Conservation (phyloP, 2,113 vertebrate genomes). For the Sapayoa aenigma region DNA sequence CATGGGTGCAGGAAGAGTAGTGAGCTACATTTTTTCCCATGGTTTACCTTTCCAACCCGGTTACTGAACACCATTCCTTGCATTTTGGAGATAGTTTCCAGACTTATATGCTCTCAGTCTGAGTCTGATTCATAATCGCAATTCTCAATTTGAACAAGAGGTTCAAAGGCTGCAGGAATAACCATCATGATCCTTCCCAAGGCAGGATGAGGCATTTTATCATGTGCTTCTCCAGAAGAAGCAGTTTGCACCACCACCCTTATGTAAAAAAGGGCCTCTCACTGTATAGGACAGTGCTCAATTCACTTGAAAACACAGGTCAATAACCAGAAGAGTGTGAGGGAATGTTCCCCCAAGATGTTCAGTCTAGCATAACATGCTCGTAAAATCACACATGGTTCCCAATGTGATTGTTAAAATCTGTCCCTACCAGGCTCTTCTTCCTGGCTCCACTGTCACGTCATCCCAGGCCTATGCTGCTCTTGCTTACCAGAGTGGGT, state of each 20-base stretch:
- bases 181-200: fast-evolving
- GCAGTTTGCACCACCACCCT: not conserved
- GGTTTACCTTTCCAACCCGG: not conserved
- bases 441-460: not conserved
- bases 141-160: not conserved
- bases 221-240: not conserved
- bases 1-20: not conserved
- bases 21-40: not conserved
- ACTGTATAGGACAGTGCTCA: not conserved
- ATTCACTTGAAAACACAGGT: not conserved
- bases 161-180: not conserved
- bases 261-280: not conserved
- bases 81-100: not conserved
- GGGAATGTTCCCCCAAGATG: not conserved
- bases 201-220: not conserved
- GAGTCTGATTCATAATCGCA: not conserved
- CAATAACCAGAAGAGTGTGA: not conserved
- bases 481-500: not conserved
- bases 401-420: not conserved
- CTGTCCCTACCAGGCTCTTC: not conserved
- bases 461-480: not conserved
- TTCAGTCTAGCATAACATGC: not conserved
- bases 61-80: not conserved
- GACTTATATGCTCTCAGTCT: not conserved
- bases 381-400: not conserved